phyloP scores from a whole-genome alignment of 2,888 invertebrate genomes.

The Diploptera punctata region DNA sequence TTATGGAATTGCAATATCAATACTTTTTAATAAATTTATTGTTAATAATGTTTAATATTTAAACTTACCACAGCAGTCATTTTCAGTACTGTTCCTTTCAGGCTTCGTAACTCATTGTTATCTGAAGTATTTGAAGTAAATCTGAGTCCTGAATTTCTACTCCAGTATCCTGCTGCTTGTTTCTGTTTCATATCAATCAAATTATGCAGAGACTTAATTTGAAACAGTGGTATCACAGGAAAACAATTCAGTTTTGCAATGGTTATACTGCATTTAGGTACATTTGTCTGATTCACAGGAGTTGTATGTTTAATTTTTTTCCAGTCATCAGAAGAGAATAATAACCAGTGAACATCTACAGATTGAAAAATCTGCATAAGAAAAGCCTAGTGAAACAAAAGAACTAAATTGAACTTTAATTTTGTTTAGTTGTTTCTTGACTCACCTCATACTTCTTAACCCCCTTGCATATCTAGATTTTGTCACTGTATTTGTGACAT shows the following conservation, averaged over 20 bases:
- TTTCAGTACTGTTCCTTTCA: conserved; percentile 3
- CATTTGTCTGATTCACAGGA: too few species aligned
- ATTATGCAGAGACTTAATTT: neutral
- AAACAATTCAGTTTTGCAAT: neutral
- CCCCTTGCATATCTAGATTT: too few species aligned
- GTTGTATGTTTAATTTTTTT: too few species aligned
- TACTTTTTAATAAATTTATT: too few species aligned
- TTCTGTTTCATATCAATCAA: neutral
- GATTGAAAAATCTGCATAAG: neutral
- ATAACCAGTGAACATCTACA: neutral
- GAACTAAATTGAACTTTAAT: neutral
- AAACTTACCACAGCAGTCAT: neutral
- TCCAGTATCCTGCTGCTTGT: neutral
- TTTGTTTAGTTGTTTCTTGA: too few species aligned
- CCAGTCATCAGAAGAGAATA: neutral
- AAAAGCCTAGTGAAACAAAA: neutral
- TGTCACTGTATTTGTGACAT: too few species aligned
- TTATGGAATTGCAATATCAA: too few species aligned
- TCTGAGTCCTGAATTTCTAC: neutral
- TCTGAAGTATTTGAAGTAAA: too few species aligned
- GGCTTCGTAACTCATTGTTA: neutral
- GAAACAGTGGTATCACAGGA: neutral
- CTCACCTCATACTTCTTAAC: too few species aligned
- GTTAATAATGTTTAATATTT: too few species aligned
- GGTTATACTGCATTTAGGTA: too few species aligned